Percentiles rank a stretch among this genome's conserved stretches.
Evolutionary conservation across 2,888 invertebrate species (phyloP).

Genomic region (Ormia ochracea): DNA sequence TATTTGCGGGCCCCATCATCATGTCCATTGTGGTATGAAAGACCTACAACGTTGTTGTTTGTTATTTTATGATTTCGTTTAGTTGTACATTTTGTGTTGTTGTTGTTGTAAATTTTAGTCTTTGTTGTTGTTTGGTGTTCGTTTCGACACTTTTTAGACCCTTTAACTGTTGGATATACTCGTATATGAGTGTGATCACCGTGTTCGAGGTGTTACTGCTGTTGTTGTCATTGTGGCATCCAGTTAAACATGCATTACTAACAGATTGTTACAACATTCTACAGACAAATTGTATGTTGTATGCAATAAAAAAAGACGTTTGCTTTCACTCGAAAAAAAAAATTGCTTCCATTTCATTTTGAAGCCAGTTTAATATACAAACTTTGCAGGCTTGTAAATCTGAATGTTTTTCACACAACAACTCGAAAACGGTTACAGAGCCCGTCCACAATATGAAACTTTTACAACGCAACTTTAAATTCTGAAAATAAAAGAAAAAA

Average conservation of each 20-base stretch:
- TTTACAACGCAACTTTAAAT: too few species aligned
- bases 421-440: too few species aligned
- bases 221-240: constrained; percentile 54
- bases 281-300: constrained; percentile 43
- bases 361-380: too few species aligned
- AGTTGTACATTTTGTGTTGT: constrained; percentile 10
- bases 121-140: constrained; percentile 55
- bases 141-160: constrained; percentile 60
- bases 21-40: constrained; percentile 53
- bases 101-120: not conserved
- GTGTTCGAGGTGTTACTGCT: constrained; percentile 33
- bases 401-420: too few species aligned
- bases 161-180: constrained; percentile 51
- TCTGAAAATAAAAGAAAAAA: too few species aligned
- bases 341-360: not conserved
- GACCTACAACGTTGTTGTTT: constrained; percentile 65
- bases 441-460: too few species aligned
- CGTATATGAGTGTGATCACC: constrained; percentile 19
- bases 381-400: not conserved
- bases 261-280: constrained; percentile 60
- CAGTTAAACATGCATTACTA: constrained; percentile 61
- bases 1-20: constrained; percentile 50
- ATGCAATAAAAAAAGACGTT: not conserved
- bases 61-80: constrained; percentile 48
- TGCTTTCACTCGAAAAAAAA: constrained; percentile 8